A percentile compares a stretch with the other conserved stretches of the same genome.
phyloP scores from a whole-genome alignment of 2,888 invertebrate species.

The Acanthoscelides obtectus region DNA sequence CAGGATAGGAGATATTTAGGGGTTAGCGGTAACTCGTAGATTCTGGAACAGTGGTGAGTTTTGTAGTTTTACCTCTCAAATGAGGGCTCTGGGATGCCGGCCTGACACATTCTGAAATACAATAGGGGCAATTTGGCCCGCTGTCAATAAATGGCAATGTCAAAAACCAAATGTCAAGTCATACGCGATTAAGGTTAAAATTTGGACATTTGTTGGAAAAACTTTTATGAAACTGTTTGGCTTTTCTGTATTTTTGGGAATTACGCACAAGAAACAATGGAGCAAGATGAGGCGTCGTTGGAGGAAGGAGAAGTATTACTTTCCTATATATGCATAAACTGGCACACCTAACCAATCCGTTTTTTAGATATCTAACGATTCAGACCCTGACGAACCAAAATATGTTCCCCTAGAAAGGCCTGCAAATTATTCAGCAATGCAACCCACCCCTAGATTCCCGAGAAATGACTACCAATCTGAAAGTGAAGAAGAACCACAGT shows the following conservation, averaged over 20 bases:
- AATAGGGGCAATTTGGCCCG: too few species aligned
- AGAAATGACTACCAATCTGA: constrained; percentile 42
- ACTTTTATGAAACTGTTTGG: background rate
- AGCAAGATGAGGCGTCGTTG: background rate
- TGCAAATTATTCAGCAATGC: constrained; percentile 41
- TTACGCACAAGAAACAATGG: background rate
- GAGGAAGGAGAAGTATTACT: constrained; percentile 22
- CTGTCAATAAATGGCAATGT: too few species aligned
- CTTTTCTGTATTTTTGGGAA: background rate
- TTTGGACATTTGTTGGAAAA: background rate
- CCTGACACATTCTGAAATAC: too few species aligned
- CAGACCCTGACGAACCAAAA: constrained; percentile 40
- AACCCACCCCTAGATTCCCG: constrained; percentile 32
- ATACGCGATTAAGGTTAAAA: too few species aligned
- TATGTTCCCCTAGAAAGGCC: constrained; percentile 59
- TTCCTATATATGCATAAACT: constrained; percentile 21
- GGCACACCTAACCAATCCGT: constrained; percentile 7
- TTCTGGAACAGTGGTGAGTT: too few species aligned
- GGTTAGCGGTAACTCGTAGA: too few species aligned
- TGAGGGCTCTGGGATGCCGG: too few species aligned
- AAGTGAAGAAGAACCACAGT: constrained; percentile 44
- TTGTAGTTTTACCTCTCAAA: too few species aligned
- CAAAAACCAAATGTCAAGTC: too few species aligned
- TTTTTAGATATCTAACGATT: constrained; percentile 33
- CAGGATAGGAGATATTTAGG: too few species aligned